These are phyloP conservation scores for Dryobotodes eremita DNA, from an alignment of 2,888 invertebrate genomes.

Conservation along the genomic window DNA sequence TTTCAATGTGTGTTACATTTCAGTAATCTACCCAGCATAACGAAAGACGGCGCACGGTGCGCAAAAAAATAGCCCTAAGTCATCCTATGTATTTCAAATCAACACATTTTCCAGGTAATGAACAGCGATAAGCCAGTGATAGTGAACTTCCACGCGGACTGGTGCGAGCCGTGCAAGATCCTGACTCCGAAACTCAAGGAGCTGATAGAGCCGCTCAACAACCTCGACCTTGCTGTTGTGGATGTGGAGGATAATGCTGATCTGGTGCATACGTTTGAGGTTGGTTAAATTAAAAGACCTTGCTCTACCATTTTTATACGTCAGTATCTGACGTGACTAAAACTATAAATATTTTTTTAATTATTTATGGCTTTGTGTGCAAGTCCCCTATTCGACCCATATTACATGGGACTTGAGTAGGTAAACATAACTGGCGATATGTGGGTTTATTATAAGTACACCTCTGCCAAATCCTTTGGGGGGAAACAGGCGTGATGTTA, in stretches of 20 bases:
- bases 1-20: too few species aligned
- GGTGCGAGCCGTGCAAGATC: constrained; percentile 97
- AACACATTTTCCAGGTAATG: constrained; percentile 90
- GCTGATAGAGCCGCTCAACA: constrained; percentile 93
- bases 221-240: constrained; percentile 95
- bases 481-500: neutral
- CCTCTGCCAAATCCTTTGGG: too few species aligned
- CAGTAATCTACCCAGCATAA: too few species aligned
- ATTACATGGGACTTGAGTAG: too few species aligned
- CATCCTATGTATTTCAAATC: neutral
- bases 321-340: too few species aligned
- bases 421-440: too few species aligned
- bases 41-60: too few species aligned
- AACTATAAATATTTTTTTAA: too few species aligned
- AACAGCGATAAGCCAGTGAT: constrained; percentile 96
- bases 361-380: neutral
- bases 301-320: too few species aligned
- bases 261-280: constrained; percentile 94
- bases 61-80: too few species aligned
- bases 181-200: constrained; percentile 95
- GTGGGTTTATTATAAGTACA: neutral
- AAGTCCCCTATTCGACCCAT: neutral
- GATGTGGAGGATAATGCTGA: constrained; percentile 96
- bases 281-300: constrained; percentile 42
- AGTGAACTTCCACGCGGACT: constrained; percentile 97